phyloP scores from a whole-genome alignment of 2,888 invertebrate genomes.

The Brachycybe producta region DNA sequence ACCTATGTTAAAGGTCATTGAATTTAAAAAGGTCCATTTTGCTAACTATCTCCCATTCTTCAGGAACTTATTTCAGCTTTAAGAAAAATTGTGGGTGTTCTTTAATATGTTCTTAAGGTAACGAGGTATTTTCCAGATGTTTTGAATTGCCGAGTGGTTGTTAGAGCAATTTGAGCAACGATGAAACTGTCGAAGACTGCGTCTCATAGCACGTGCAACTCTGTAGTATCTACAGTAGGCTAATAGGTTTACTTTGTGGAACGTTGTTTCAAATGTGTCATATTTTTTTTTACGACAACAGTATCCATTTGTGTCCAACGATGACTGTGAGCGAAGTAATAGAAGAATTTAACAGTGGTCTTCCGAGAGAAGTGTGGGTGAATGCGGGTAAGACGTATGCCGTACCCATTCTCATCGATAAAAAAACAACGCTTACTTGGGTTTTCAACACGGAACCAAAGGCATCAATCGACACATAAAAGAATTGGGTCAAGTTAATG shows the following conservation, averaged over 20 bases:
- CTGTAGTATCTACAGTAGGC: too few relatives aligned
- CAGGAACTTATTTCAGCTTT: too few relatives aligned
- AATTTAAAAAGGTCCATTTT: too few relatives aligned
- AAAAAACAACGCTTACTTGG: slow-evolving; percentile 31
- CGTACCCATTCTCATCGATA: slow-evolving; percentile 28
- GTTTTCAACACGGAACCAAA: slow-evolving; percentile 33
- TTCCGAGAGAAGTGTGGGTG: slow-evolving; percentile 26
- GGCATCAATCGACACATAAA: slow-evolving; percentile 24
- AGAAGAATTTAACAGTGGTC: slow-evolving; percentile 5
- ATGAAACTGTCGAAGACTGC: too few relatives aligned
- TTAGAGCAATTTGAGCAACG: too few relatives aligned
- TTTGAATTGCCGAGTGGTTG: too few relatives aligned
- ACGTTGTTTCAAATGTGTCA: neutral
- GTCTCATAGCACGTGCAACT: too few relatives aligned
- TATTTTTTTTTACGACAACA: neutral
- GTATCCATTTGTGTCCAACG: neutral
- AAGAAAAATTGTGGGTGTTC: too few relatives aligned
- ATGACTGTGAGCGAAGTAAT: neutral
- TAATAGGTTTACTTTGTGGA: too few relatives aligned
- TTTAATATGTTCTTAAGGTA: too few relatives aligned
- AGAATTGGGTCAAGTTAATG: neutral
- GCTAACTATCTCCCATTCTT: too few relatives aligned
- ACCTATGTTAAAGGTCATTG: too few relatives aligned
- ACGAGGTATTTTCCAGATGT: neutral
- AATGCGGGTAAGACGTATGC: slow-evolving; percentile 30